Percentiles rank a stretch among this genome's conserved stretches.
phyloP scores from a whole-genome alignment of 2,113 vertebrate genomes.

The Campylorhamphus procurvoides region DNA sequence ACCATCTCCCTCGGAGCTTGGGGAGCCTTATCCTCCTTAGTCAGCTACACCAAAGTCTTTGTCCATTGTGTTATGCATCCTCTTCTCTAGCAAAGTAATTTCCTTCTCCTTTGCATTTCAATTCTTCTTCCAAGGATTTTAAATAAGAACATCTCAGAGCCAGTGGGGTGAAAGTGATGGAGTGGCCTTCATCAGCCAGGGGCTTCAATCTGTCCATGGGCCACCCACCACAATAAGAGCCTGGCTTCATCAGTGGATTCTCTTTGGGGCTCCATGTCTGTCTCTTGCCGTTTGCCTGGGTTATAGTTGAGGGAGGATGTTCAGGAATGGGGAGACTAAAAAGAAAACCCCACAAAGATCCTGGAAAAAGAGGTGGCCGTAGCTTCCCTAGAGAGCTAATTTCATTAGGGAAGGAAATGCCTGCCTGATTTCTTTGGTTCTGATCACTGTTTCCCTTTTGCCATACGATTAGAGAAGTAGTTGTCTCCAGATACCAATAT shows the following conservation, averaged over 20 bases:
- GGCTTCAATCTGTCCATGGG: neutral
- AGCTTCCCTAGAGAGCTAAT: neutral
- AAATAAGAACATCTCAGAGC: neutral
- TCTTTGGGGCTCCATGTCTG: neutral
- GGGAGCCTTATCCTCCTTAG: neutral
- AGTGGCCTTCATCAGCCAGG: neutral
- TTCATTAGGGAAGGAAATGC: neutral
- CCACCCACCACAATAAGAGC: neutral
- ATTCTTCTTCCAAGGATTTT: neutral
- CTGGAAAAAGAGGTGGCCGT: neutral
- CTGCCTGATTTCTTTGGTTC: neutral
- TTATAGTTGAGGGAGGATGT: neutral
- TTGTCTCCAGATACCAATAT: neutral
- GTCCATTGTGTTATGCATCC: neutral
- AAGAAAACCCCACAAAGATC: neutral
- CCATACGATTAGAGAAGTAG: neutral
- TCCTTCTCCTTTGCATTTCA: neutral
- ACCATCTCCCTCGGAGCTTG: fast-evolving
- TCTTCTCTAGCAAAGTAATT: neutral
- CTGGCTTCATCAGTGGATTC: neutral
- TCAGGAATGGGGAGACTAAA: fast-evolving
- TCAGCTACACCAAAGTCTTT: neutral
- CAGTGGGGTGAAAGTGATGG: neutral
- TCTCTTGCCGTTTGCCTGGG: neutral
- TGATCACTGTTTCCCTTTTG: neutral